Evolutionary conservation across 2,888 invertebrate species (phyloP), one percentile per base, ranked within the genome.

Genomic region (Macrosoma leucophasiata): DNA sequence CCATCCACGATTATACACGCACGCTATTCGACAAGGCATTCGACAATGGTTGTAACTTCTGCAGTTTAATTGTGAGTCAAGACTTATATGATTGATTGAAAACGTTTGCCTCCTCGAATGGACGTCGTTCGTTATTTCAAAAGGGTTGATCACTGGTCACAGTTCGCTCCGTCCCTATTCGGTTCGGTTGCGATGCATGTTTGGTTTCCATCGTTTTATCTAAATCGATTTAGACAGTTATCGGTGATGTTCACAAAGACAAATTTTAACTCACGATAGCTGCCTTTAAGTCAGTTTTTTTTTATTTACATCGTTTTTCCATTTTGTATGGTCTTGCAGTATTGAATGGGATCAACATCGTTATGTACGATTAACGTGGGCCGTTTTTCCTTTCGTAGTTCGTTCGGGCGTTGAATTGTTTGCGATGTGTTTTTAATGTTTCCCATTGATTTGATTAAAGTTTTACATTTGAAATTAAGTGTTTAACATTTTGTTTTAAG

Each of bases 131-230:
- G 66, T 73, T 59, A 65, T 78, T 84, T 84, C 84, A 82, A 85
- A 85, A 85, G 84, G 85, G 85, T 85, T 85, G 85, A 85, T 85
- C 75, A 64, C 71, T 71, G 67, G 66, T n/a, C n/a, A 61, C 68
- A 59, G 61, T 58, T 62, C 62, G 71, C 62, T 65, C 62, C 63
- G 62, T 64, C 57, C 56, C 57, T 54, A 48, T 52, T 52, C 55
- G 70, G 73, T 68, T 66, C 68, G 70, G 69, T 76, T 71, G 64
- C 62, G 64, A 51, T 76, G 79, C 79, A 79, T 79, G 79, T 40
- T 21, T 21, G 29, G 39, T 52, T 34, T 35, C 37, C 38, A 43
- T 31, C 42, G 45, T 46, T 52, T 51, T 48, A 34, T 33, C 8
- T 20, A 24, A n/a, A 21, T 21, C 21, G 29, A 21, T 29, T 29